Percentiles rank a stretch among this genome's conserved stretches.
These are phyloP conservation scores for Anguilla megastoma DNA, from an alignment of 2,797 vertebrate genomes.

Conservation along the genomic window DNA sequence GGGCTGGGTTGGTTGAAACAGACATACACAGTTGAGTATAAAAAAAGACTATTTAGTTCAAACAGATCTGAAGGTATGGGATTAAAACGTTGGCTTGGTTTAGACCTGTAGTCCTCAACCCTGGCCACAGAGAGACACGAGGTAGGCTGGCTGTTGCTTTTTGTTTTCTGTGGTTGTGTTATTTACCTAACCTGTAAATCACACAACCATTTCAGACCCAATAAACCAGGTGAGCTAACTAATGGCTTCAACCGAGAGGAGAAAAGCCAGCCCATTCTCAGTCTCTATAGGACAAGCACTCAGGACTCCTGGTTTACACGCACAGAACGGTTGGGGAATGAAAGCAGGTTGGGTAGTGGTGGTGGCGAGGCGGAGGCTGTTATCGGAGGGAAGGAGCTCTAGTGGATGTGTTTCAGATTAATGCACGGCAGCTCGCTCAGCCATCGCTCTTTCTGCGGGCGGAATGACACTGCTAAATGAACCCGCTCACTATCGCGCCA, in stretches of 20 bases:
- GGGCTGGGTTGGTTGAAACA: no score
- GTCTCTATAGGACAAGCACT: background rate
- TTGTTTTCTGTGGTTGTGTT: background rate
- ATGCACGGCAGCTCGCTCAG: background rate
- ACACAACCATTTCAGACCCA: background rate
- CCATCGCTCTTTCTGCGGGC: background rate
- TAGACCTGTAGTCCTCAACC: background rate
- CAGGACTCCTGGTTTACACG: background rate
- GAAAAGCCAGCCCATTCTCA: background rate
- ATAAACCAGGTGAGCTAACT: background rate
- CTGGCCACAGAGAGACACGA: background rate
- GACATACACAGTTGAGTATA: background rate
- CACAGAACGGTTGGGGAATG: background rate
- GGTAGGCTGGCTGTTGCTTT: background rate
- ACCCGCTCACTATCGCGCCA: background rate
- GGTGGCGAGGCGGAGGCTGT: background rate
- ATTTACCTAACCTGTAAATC: background rate
- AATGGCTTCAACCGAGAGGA: background rate
- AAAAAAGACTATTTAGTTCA: background rate
- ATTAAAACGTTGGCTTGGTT: background rate
- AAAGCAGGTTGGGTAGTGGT: background rate
- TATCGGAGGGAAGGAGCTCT: background rate
- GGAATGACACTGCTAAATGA: constrained; percentile 7
- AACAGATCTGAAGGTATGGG: background rate
- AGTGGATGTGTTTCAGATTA: background rate